Base-by-base conservation (phyloP, 2,888 invertebrate species). In the Protodeltote pygarga region DNA sequence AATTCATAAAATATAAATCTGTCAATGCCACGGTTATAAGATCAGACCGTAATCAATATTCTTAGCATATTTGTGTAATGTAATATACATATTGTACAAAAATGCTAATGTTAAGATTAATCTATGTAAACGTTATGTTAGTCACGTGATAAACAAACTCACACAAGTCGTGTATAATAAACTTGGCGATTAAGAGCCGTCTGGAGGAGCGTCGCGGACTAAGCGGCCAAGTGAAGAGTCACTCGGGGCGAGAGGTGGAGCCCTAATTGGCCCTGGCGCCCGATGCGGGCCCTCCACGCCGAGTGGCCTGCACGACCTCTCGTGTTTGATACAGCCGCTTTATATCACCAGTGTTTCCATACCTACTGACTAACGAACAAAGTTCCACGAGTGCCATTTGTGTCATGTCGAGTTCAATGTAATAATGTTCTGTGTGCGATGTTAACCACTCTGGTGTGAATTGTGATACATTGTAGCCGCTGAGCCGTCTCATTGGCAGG, bases 201-300 rank as follows among this genome's bases (percentile, higher is more conserved):
- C 40, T 62, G 41, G 25, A 52, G 55, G 20, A 40, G 47, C 54
- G 49, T 20, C 41, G 35, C 41, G 35, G 62, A 44, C 49, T 70
- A 71, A 70, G 59, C 71, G 63, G 47, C 51, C 52, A 51, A 69
- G 66, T 69, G 63, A 51, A 67, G 67, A 49, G 66, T 20, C 66
- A 44, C 59, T 67, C 32, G 31, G 31, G 40, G 31, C 35, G 32
- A 46, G 53, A 49, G 54, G 41, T 45, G 59, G 61, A 59, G 69
- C 48, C 54, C 65, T 75, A 75, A 75, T 75, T 75, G 75, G 75
- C 70, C 60, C 51, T 38, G 41, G 62, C 67, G 71, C 70, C 63
- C 73, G 71, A 75, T 71, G 65, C 52, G 50, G n/a, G 38, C 65
- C 50, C 68, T 71, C 50, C 32, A 48, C 21, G 23, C 3, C 24